phyloP scores from a whole-genome alignment of 1,140 invertebrate species.

The Pseudomyrmex cubaensis region DNA sequence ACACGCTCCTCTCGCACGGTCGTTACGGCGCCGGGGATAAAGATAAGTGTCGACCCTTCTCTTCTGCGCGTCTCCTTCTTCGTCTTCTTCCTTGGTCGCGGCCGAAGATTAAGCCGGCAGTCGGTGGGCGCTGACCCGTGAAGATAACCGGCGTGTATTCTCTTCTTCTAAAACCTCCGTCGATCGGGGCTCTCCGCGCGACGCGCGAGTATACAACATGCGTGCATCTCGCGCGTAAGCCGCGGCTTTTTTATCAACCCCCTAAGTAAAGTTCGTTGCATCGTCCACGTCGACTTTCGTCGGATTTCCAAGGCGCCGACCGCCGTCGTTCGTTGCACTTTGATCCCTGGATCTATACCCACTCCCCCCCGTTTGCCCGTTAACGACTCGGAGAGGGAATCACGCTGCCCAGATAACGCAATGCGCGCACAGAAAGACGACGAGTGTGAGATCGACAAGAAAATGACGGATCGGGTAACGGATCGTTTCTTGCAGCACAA shows the following conservation, averaged over 20 bases:
- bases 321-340: slow-evolving; percentile 78
- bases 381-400: slow-evolving; percentile 39
- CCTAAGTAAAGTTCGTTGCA: slow-evolving; percentile 45
- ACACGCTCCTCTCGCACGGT: slow-evolving; percentile 60
- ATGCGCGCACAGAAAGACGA: background rate
- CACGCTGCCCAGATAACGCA: slow-evolving; percentile 54
- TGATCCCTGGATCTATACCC: slow-evolving; percentile 61
- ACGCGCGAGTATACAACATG: slow-evolving; percentile 40
- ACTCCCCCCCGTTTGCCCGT: slow-evolving; percentile 5
- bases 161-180: slow-evolving; percentile 69
- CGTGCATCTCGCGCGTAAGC: slow-evolving; percentile 71
- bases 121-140: slow-evolving; percentile 81
- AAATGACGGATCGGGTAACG: slow-evolving; percentile 44
- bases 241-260: slow-evolving; percentile 79
- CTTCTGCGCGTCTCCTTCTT: slow-evolving; percentile 58
- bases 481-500: slow-evolving; percentile 23
- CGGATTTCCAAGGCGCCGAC: slow-evolving; percentile 71
- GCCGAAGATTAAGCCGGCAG: slow-evolving; percentile 81
- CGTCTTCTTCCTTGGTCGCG: slow-evolving; percentile 72
- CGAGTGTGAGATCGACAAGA: slow-evolving; percentile 28
- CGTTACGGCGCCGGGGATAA: slow-evolving; percentile 71
- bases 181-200: slow-evolving; percentile 55
- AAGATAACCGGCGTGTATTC: slow-evolving; percentile 80
- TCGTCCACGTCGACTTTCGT: slow-evolving; percentile 63
- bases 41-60: slow-evolving; percentile 73